Evolutionary conservation across 2,797 vertebrate species (phyloP), one percentile per base, ranked within the genome.

Genomic region (Gephyroberyx darwinii): DNA sequence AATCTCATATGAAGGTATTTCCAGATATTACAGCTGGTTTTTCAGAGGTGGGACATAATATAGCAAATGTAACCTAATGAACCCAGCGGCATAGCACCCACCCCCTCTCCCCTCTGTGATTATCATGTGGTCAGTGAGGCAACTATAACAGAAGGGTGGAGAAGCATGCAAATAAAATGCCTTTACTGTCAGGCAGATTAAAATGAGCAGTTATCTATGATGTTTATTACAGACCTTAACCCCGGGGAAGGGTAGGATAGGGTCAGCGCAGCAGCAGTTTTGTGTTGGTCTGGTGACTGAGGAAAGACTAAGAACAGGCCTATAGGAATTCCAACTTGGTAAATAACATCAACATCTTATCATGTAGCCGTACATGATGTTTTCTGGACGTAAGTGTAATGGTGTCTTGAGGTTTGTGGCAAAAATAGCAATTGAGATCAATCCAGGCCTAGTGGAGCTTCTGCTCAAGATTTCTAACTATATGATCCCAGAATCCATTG

Each of bases 121-220:
- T 61, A 81, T 87, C 65, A 70, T 69, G 69, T 76, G 81, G 69
- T 71, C 69, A 72, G 31, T 71, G 31, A 60, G 17, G 6, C 33
- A 53, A 41, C 5, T 22, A 52, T 8, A 52, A 52, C 1, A 13
- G 20, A 4, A 22, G 20, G 10, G 8, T 17, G 33, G 12, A 10
- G 10, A 0, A n/a, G 8, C 69, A 76, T 19, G 50, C 54, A 64
- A 35, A 43, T 8, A 22, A n/a, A 5, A 76, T 73, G 41, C 54
- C 52, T 82, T 82, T 58, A 80, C 65, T 50, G 55, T 47, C 35
- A 20, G 60, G 71, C 63, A 1, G 43, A 76, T 75, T 57, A 31
- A 63, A 51, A 54, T 31, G 26, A 89, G 81, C 68, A 82, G 88
- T 87, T 85, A 80, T 78, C 79, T 75, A 6, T 74, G 68, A 4